Percentiles rank a stretch among this genome's conserved stretches.
Evolutionary conservation across 2,797 vertebrate species (phyloP).

Genomic region (Sebastes flavidus): DNA sequence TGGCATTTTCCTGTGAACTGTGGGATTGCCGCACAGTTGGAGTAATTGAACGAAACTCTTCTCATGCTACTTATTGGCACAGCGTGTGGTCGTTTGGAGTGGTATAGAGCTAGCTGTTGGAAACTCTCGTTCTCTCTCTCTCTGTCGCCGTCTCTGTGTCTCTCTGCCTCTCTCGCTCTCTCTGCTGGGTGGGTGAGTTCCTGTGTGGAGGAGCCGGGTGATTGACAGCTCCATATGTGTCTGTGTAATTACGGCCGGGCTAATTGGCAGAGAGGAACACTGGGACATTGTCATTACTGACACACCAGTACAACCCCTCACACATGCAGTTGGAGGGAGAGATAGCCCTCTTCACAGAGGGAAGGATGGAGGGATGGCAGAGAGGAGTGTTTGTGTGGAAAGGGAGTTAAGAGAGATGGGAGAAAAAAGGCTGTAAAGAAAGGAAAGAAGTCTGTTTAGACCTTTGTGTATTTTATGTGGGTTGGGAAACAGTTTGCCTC

Average conservation of each 20-base stretch:
- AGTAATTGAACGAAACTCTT: conserved; percentile 55
- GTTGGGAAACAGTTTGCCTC: conserved; percentile 24
- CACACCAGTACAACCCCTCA: conserved; percentile 76
- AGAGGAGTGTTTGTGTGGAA: conserved; percentile 32
- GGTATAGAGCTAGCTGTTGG: conserved; percentile 51
- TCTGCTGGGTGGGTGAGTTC: conserved; percentile 78
- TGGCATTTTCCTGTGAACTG: conserved; percentile 48
- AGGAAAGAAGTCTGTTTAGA: neutral
- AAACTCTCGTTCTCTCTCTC: conserved; percentile 42
- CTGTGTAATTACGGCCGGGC: conserved; percentile 83
- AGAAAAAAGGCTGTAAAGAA: conserved; percentile 10
- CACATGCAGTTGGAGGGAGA: conserved; percentile 71
- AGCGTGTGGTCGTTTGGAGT: conserved; percentile 56
- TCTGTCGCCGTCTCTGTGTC: conserved; percentile 7
- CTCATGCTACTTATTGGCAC: conserved; percentile 58
- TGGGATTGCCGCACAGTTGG: conserved; percentile 51
- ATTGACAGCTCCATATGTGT: conserved; percentile 86
- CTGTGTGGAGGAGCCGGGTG: conserved; percentile 76
- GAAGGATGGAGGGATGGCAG: conserved; percentile 43
- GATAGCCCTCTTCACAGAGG: conserved; percentile 62
- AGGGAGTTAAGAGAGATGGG: conserved; percentile 33
- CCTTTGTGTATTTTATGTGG: conserved; percentile 17
- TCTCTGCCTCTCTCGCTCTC: conserved; percentile 42
- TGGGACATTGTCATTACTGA: conserved; percentile 85
- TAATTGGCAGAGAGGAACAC: conserved; percentile 85